Evolutionary conservation across 2,113 vertebrate species (phyloP), one percentile per base, ranked within the genome.

Genomic region (Myxocyprinus asiaticus): DNA sequence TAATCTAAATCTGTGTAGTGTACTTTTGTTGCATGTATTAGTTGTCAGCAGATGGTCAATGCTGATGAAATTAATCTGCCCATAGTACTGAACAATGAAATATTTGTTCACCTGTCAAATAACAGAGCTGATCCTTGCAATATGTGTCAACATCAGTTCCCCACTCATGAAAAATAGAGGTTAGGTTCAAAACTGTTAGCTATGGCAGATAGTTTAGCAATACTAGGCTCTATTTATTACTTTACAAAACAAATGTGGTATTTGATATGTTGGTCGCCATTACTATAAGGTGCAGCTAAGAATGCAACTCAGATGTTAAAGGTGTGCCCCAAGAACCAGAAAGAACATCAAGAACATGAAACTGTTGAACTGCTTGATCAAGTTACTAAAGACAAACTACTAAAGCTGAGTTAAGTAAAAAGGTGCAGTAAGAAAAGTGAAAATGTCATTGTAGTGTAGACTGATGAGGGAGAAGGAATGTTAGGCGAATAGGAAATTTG

Each of bases 31-130:
- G 50, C 9, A 55, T 33, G 12, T 7, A n/a, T 71, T 5, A 44
- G 14, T 71, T 71, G 33, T 58, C 51, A 56, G 14, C 42, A 58
- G 14, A 15, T 14, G 43, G 53, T 71, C 43, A 44, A 22, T 58
- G 69, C 53, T 71, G 69, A 71, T 71, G 33, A 59, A 59, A 70
- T 44, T 33, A 42, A n/a, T 33, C 22, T 53, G 48, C 11, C 48
- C 67, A 69, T 69, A 48, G 48, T 15, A 15, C 7, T 56, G 8
- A 55, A 77, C 43, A 67, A 67, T 77, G 51, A 4, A 58, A 10
- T 47, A 6, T 53, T 50, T 61, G 65, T 51, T 47, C 14, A 58
- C 12, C 68, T 70, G 68, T 56, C 68, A 71, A 71, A 71, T 71
- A 44, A 71, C 51, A 43, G 22, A 56, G 51, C 8, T 44, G 56